A percentile compares a stretch with the other conserved stretches of the same genome.
Conservation (phyloP, 2,113 vertebrate genomes). For the Vombatus ursinus region DNA sequence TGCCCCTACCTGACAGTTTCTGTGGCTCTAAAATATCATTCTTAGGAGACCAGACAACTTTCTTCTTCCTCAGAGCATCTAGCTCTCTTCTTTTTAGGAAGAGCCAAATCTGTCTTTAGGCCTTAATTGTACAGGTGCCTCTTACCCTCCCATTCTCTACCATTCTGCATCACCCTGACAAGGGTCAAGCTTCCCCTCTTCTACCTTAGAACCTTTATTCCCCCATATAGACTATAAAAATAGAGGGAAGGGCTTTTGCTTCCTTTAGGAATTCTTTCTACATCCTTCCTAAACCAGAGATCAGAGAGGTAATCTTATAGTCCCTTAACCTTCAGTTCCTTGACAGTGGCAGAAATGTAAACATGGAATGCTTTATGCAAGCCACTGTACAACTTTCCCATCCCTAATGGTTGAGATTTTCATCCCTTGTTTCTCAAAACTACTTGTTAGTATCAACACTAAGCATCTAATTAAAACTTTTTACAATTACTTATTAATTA, state of each 20-base stretch:
- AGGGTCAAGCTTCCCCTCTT: not conserved
- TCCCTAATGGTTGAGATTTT: not conserved
- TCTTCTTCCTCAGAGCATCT: not conserved
- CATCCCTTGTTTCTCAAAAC: not conserved
- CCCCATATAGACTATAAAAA: not conserved
- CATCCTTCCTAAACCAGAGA: not conserved
- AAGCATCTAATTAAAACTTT: not conserved
- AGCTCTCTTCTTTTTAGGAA: not conserved
- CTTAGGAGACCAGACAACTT: not conserved
- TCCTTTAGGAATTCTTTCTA: not conserved
- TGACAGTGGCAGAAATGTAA: not conserved
- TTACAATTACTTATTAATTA: not conserved
- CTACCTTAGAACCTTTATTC: not conserved
- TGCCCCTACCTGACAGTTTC: too few species aligned
- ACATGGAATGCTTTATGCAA: not conserved
- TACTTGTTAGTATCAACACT: not conserved
- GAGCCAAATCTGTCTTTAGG: too few species aligned
- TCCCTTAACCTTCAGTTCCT: not conserved
- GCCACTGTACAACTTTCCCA: not conserved
- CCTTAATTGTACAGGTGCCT: not conserved
- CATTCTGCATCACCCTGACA: not conserved
- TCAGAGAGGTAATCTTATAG: not conserved
- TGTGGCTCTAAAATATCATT: not conserved
- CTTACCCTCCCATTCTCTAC: not conserved
- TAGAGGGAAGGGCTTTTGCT: not conserved